These are phyloP conservation scores for Cerastis rubricosa DNA, from an alignment of 2,888 invertebrate genomes.

Conservation along the genomic window DNA sequence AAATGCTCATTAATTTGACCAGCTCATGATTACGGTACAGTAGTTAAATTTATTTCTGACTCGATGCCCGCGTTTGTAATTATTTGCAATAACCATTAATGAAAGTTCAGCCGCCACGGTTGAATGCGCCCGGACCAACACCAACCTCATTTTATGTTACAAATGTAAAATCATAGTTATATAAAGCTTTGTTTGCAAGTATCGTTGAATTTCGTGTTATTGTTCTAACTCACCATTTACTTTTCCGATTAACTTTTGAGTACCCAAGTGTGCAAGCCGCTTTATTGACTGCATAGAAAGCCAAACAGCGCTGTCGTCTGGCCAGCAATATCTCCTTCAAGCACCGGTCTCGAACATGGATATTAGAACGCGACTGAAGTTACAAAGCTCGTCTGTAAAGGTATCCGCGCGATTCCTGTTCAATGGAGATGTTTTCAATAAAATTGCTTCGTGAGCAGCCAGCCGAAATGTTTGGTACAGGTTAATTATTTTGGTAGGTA, in stretches of 20 bases:
- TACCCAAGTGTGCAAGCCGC: slow-evolving; percentile 27
- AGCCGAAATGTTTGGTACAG: slow-evolving; percentile 15
- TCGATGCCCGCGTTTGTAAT: slow-evolving; percentile 28
- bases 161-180: not conserved
- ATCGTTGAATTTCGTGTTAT: not conserved
- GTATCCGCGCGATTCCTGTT: slow-evolving; percentile 57
- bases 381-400: slow-evolving; percentile 64
- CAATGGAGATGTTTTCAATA: slow-evolving; percentile 69
- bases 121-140: slow-evolving; percentile 1
- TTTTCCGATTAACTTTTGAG: not conserved
- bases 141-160: slow-evolving; percentile 9
- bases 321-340: slow-evolving; percentile 66
- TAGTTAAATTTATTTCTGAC: slow-evolving; percentile 40
- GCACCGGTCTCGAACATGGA: slow-evolving; percentile 65
- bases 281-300: slow-evolving; percentile 44
- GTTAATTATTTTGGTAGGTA: slow-evolving; percentile 56
- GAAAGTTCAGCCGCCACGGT: slow-evolving; percentile 5
- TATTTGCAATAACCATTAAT: slow-evolving; percentile 35
- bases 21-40: slow-evolving; percentile 21
- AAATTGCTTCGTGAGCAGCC: slow-evolving; percentile 47
- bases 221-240: not conserved
- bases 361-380: slow-evolving; percentile 65
- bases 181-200: not conserved
- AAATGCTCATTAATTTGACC: slow-evolving; percentile 24
- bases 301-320: slow-evolving; percentile 66